Evolutionary conservation across 53 echinoderm and acorn worm genomes (phyloP).

Genomic region (Patiria pectinifera): DNA sequence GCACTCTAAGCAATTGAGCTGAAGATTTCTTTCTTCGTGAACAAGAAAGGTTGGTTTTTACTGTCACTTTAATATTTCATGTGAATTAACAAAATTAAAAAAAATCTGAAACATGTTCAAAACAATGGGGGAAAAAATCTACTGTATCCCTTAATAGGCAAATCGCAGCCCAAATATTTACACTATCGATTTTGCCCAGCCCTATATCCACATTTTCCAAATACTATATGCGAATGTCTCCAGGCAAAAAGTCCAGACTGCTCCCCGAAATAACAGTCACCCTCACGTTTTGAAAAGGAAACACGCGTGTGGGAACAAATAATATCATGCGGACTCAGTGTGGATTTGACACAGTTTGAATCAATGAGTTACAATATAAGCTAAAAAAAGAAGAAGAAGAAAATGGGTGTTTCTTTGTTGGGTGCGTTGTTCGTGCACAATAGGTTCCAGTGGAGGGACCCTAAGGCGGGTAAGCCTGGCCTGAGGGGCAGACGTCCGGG

Average conservation of each 20-base stretch:
- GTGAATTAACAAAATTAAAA: background rate
- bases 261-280: slow-evolving; percentile 14
- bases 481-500: background rate
- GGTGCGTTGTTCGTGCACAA: slow-evolving; percentile 19
- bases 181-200: background rate
- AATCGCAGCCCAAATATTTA: background rate
- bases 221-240: background rate
- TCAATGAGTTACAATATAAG: slow-evolving; percentile 11
- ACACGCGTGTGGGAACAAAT: background rate
- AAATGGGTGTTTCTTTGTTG: slow-evolving; percentile 28
- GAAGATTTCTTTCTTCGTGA: background rate
- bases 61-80: background rate
- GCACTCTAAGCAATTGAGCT: background rate
- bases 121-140: background rate
- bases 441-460: background rate
- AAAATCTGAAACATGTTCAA: background rate
- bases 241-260: slow-evolving; percentile 8
- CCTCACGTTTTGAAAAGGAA: slow-evolving; percentile 17
- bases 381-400: background rate
- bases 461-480: slow-evolving; percentile 8
- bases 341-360: slow-evolving; percentile 19
- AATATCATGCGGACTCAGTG: background rate
- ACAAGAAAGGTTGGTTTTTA: background rate
- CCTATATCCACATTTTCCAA: background rate
- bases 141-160: background rate